Base-by-base conservation (phyloP, 2,113 vertebrate species). In the Anguilla rostrata region DNA sequence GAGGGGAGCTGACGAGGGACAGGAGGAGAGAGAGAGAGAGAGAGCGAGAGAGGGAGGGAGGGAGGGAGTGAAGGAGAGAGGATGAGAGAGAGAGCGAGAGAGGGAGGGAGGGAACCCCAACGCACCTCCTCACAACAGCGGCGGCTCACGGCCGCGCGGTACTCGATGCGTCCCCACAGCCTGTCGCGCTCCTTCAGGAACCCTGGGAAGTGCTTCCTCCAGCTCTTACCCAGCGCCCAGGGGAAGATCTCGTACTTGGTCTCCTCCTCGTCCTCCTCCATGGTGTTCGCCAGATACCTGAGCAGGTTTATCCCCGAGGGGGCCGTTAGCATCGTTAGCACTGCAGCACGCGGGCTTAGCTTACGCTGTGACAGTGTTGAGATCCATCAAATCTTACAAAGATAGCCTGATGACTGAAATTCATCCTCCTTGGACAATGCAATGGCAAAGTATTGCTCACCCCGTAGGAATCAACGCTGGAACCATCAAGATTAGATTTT, bases 241-340 rank as follows among this genome's bases (percentile, higher is more conserved):
- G 98, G 97, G 87, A 99, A 99, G 91, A 99, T 99, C 90, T 99
- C 98, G 92, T 98, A 98, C 90, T 97, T 99, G 57, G 89, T 93
- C 93, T 98, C 97, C 93, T 98, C 97, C 84, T 98, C 96, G 7
- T 99, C 98, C 94, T 99, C 98, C 95, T 99, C 98, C 96, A 99
- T 97, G 85, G 97, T 98, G 93, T 99, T 98, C 86, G 98, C 98
- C 78, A 99, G 95, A 92, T 99, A 99, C 81, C 98, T 99, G 90
- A 34, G 71, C n/a, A 34, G n/a, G 11, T 12, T 75, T 75, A 34
- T 12, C 26, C 20, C 20, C n/a, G 6, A 75, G 8, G 82, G 49
- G 66, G 60, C 0, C 43, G 43, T 46, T 11, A 53, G 11, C 49
- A 53, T 53, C 49, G 8, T 14, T 53, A 53, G 12, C 49, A 53